Evolutionary conservation across 2,797 vertebrate genomes (phyloP).

Genomic region (Xerus rutilus): DNA sequence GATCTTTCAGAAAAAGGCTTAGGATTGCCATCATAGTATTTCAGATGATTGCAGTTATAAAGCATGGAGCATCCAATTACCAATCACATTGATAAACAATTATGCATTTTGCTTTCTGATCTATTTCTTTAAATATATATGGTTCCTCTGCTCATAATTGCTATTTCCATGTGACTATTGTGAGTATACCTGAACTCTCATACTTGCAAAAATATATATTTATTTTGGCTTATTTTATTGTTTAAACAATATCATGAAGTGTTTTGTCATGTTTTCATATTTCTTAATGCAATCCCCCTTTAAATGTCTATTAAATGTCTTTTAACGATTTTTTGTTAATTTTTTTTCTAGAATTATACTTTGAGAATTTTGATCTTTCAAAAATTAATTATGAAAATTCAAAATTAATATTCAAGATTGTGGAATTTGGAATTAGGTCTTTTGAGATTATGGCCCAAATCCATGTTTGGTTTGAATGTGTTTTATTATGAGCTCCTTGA

Average conservation of each 20-base stretch:
- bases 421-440: not conserved
- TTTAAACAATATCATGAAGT: not conserved
- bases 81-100: not conserved
- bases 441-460: not conserved
- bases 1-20: not conserved
- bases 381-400: not conserved
- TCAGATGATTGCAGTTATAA: not conserved
- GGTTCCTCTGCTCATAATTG: not conserved
- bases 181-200: not conserved
- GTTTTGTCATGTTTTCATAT: not conserved
- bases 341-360: not conserved
- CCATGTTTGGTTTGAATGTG: not conserved
- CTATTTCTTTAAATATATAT: not conserved
- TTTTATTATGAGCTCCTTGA: conserved; percentile 20
- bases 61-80: not conserved
- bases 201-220: not conserved
- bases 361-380: not conserved
- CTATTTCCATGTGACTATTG: no score
- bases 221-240: not conserved
- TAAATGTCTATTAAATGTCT: not conserved
- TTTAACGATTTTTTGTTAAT: not conserved
- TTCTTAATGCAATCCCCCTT: not conserved
- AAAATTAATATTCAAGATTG: not conserved
- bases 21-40: not conserved
- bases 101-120: not conserved